phyloP scores from a whole-genome alignment of 2,113 vertebrate genomes.

The Pseudonaja textilis region DNA sequence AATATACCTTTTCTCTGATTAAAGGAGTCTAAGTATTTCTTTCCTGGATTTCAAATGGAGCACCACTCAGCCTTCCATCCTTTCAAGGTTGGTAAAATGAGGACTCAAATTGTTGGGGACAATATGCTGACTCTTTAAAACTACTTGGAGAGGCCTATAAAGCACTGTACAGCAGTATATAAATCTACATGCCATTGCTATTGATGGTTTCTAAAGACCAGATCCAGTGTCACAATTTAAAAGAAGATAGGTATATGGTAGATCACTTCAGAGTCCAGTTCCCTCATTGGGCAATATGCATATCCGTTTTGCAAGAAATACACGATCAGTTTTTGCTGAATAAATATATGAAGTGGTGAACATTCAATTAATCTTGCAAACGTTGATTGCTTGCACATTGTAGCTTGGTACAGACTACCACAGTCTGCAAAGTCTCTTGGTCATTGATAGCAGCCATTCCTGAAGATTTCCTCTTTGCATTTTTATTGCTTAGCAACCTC shows the following conservation, averaged over 20 bases:
- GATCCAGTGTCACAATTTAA: neutral
- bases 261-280: neutral
- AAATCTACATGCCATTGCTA: too few species aligned
- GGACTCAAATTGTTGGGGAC: too few species aligned
- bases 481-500: neutral
- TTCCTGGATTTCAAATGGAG: too few species aligned
- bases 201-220: neutral
- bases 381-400: neutral
- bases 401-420: neutral
- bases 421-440: neutral
- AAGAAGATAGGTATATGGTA: neutral
- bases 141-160: too few species aligned
- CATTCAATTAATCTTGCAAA: neutral
- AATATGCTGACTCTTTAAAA: too few species aligned
- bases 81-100: too few species aligned
- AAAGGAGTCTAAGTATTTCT: too few species aligned
- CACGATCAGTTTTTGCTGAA: neutral
- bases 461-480: too few species aligned
- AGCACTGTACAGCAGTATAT: too few species aligned
- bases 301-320: neutral
- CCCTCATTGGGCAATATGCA: too few species aligned
- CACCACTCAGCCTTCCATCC: too few species aligned
- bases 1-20: too few species aligned
- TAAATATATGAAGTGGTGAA: neutral
- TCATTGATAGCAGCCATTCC: neutral